Base-by-base conservation (phyloP, 2,797 vertebrate species). In the Micromesistius poutassou region DNA sequence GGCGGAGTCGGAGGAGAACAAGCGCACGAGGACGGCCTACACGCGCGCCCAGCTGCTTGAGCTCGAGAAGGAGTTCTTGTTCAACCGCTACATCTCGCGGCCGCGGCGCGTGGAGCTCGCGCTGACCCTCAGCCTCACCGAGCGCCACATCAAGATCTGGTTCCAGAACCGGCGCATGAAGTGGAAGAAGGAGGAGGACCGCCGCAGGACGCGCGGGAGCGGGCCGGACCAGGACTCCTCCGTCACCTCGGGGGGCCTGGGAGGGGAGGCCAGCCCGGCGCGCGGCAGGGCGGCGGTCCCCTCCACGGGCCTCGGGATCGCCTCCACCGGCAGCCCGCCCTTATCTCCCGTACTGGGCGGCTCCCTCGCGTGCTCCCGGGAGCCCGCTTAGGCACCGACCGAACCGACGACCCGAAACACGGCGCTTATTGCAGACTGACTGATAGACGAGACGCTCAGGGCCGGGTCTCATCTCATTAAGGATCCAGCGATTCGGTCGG, bases 111-210 rank as follows among this genome's bases (percentile, higher is more conserved):
- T 98, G 76, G 98, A 99, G 93, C 91, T 99, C 86, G 98, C 98
- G 0, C 94, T 99, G 74, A 97, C 97, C 86, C 93, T 99, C 77
- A 96, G 97, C 93, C 95, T 99, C 88, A 99, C 97, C 30, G 98
- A 99, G 91, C 93, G 97, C 6, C 98, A 99, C 92, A 98, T 99
- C 88, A 98, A 98, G 91, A 98, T 98, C 93, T 98, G 97, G 97
- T 98, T 98, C 91, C 97, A 98, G 90, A 98, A 98, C 90, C 94
- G 96, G 14, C 94, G 97, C 80, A 97, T 98, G 97, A 98, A 98
- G 87, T 99, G 97, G 97, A 99, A 99, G 86, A 99, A 99, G 62
- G 98, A 99, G 86, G 97, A 99, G 87, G 98, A 99, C 89, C 96
- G 97, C 83, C 96, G 96, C 81, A 92, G 95, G 82, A 91, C 91